Evolutionary conservation across 92 coral and sea anemone species (phyloP), one percentile per base, ranked within the genome.

Genomic region (Umimayanthus chanpuru): DNA sequence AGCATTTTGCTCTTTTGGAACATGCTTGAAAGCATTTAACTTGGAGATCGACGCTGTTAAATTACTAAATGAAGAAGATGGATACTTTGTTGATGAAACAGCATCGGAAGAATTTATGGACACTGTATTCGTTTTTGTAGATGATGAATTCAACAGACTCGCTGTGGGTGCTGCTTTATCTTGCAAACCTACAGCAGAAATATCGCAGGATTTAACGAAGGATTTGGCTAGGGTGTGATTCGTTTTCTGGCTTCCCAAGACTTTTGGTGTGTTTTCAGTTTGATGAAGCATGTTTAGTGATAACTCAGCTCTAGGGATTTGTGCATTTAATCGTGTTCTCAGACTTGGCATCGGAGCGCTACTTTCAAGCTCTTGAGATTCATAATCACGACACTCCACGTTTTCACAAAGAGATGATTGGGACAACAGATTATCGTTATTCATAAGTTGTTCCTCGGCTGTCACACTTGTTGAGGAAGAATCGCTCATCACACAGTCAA

Each of bases 21-120:
- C 65, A 67, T 84, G 92, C 44, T 88, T 85, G 80, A 94, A 94
- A 15, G 85, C 90, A 73, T 84, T 88, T 4, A 94, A 79, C 66
- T 92, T 93, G 2, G 86, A 43, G 73, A 88, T 61, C 6, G 94
- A 84, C 43, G 82, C 67, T 81, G 50, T 56, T 3, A 89, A 71
- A 86, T 87, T 82, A 68, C 76, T 16, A 12, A 23, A 20, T 8
- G 64, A 56, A 43, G 56, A 44, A 67, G 65, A 68, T 29, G 78
- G 16, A 25, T 25, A 14, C 41, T 67, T 41, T n/a, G 9, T 25
- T 41, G 41, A 41, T 38, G 86, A 10, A 21, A 8, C 7, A n/a
- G 18, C 41, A 77, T 77, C 8, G 9, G 32, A 29, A 26, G 65
- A 15, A n/a, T 43, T 78, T 21, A 26, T 47, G 39, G 65, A 8